phyloP scores from a whole-genome alignment of 2,888 invertebrate genomes.

The Lymantria monacha region DNA sequence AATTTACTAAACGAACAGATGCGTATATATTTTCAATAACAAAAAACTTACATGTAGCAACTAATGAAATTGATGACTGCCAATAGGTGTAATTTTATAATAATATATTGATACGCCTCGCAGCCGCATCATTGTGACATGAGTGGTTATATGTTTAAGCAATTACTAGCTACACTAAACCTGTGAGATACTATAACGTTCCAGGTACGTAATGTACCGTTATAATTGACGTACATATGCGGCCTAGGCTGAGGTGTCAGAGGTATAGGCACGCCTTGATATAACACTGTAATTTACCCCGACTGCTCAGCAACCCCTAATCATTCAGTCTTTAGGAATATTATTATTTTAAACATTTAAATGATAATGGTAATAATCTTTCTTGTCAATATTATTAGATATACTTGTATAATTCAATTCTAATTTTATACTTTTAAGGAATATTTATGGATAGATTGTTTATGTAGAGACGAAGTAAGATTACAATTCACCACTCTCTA shows the following conservation, averaged over 20 bases:
- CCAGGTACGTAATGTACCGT: slow-evolving; percentile 52
- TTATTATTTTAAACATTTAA: slow-evolving; percentile 41
- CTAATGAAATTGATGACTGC: slow-evolving; percentile 46
- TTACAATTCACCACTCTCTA: no score
- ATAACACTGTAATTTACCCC: slow-evolving; percentile 64
- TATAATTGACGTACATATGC: slow-evolving; percentile 64
- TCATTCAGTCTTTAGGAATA: slow-evolving; percentile 50
- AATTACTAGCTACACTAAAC: slow-evolving; percentile 61
- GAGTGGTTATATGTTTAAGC: slow-evolving; percentile 68
- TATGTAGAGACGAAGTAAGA: no score
- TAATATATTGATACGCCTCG: slow-evolving; percentile 57
- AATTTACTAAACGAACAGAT: no score
- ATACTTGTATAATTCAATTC: no score
- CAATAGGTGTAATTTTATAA: slow-evolving; percentile 42
- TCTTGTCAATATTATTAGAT: no score
- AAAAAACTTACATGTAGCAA: slow-evolving; percentile 22
- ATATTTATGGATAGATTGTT: no score
- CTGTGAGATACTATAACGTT: slow-evolving; percentile 40
- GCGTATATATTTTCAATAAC: slow-evolving; percentile 24
- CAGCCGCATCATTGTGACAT: slow-evolving; percentile 45
- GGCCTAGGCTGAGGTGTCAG: slow-evolving; percentile 65
- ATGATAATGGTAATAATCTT: not conserved
- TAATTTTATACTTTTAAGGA: no score
- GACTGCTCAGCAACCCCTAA: slow-evolving; percentile 52
- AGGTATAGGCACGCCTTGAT: slow-evolving; percentile 49